Evolutionary conservation across 2,888 invertebrate genomes (phyloP), one percentile per base, ranked within the genome.

Genomic region (Spilarctia lutea): DNA sequence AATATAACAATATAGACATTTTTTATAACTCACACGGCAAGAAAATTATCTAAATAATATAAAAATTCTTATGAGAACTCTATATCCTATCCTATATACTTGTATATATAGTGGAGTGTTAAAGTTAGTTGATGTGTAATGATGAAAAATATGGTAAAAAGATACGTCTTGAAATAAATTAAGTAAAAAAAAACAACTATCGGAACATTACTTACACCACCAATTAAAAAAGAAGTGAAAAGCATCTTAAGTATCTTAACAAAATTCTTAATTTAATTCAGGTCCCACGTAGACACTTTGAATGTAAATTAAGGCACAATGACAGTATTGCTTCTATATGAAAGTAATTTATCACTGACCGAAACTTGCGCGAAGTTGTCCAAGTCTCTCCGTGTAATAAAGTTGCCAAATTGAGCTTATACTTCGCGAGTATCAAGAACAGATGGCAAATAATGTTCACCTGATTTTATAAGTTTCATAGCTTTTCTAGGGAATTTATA

Each of bases 361-460:
- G 65, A 82, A 80, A 83, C 76, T 83, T 82, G 72, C 42, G 39
- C 30, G n/a, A 82, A 82, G 63, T 80, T 85, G 16, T 78, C 71
- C 75, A 79, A 82, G 75, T 65, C 75, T 60, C 66, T 48, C 33
- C 52, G 74, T 76, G 74, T 85, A 81, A 87, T 83, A 83, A 85
- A 88, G 84, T 88, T 85, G 71, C 76, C 42, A 84, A 86, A 88
- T 86, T 81, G 85, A 85, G 85, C 82, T 76, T 75, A 71, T 65
- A 42, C 74, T 42, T 45, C 35, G 65, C 68, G 75, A 80, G 73
- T 78, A 77, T 68, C 69, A 69, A 79, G 72, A 74, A 75, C 73
- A 72, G 72, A 77, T 52, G 20, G 68, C n/a, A 68, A 65, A 78
- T 71, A 63, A 67, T 73, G 52, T 71, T 73, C 72, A 78, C 73